Evolutionary conservation across 2,797 vertebrate species (phyloP), one percentile per base, ranked within the genome.

Genomic region (Poeciliopsis turneri): DNA sequence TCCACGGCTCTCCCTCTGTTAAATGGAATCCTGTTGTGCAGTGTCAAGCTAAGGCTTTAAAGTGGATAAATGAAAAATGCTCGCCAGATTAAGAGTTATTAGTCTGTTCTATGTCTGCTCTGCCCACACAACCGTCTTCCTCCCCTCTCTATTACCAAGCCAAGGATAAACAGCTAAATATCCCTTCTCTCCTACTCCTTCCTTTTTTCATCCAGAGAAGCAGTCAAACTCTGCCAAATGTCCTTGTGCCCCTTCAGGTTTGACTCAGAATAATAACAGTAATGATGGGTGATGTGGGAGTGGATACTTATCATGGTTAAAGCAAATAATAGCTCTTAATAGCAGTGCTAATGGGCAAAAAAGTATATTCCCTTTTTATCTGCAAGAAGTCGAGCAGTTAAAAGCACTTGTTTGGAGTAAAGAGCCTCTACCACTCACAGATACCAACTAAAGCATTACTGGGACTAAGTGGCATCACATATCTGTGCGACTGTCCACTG

Each of bases 271-370:
- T 92, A 92, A 94, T 92, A 90, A 89, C 77, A 39, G 78, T 94
- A 93, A 94, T 93, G 90, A 92, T 46, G 81, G 83, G 79, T 92
- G 87, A 93, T 55, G 84, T 86, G 81, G 82, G 86, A 87, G 91
- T 84, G 86, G 83, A 86, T 90, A 89, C 85, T 92, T 89, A 92
- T 84, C 72, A 84, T 84, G 20, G 82, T 90, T 86, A 88, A 82
- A 81, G 90, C 89, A 94, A 93, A 95, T 94, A 92, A 93, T 93
- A 91, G 88, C 90, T 92, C 87, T 93, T 94, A 94, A 94, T 94
- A 90, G 90, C 90, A 86, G 81, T 85, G 46, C 91, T 93, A 95
- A 95, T 95, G 92, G 93, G 85, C 88, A 92, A 92, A 94, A 25
- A 94, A 92, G 90, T 88, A 88, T 82, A 93, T 89, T 90, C 81